Percentiles rank a stretch among this genome's conserved stretches.
phyloP scores from a whole-genome alignment of 2,113 vertebrate genomes.

The Bothrops jararaca region DNA sequence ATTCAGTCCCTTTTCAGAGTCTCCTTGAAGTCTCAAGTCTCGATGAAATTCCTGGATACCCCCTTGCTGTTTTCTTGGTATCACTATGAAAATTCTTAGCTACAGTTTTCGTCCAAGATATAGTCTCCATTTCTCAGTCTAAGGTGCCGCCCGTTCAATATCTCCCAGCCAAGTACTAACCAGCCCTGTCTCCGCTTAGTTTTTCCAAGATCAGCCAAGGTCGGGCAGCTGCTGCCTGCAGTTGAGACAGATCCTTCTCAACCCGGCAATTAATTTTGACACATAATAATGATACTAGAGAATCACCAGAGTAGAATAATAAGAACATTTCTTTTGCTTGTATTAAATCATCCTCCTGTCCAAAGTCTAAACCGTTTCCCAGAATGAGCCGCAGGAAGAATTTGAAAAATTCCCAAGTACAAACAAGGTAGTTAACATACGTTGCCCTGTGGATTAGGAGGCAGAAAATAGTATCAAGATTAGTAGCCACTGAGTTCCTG shows the following conservation, averaged over 20 bases:
- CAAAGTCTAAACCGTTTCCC: not conserved
- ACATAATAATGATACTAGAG: not conserved
- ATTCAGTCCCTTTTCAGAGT: not conserved
- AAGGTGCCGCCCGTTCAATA: not conserved
- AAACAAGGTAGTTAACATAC: not conserved
- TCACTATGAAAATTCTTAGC: not conserved
- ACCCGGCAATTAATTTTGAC: not conserved
- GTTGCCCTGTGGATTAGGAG: not conserved
- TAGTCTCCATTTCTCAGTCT: not conserved
- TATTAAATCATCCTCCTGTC: not conserved
- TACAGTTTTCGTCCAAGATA: not conserved
- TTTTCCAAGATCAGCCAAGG: not conserved
- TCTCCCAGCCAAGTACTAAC: not conserved
- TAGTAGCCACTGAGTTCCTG: not conserved
- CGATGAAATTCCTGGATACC: not conserved
- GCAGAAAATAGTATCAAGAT: not conserved
- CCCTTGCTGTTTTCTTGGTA: not conserved
- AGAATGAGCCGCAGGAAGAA: not conserved
- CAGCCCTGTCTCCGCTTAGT: not conserved
- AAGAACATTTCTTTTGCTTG: not conserved
- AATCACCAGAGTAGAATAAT: not conserved
- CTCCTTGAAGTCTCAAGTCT: not conserved
- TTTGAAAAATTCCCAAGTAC: not conserved
- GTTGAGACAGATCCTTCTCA: not conserved
- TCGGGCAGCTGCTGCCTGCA: not conserved